Evolutionary conservation across 2,888 invertebrate genomes (phyloP).

Genomic region (Hydraecia micacea): DNA sequence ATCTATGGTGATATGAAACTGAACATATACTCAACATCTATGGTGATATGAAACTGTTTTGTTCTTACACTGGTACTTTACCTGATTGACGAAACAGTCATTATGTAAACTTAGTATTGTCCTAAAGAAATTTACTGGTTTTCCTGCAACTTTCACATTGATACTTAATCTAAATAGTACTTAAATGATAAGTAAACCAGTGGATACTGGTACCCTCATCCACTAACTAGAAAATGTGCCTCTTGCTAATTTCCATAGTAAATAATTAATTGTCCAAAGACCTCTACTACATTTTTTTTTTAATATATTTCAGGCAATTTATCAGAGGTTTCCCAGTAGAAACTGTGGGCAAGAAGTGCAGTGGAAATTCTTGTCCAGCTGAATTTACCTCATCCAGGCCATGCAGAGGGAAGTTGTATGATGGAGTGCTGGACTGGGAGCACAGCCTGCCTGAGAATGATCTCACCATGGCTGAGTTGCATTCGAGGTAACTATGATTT

Average conservation of each 20-base stretch:
- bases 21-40: neutral
- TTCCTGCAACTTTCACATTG: neutral
- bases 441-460: slow-evolving; percentile 97
- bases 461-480: slow-evolving; percentile 95
- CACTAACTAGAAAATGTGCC: neutral
- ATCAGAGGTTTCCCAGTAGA: slow-evolving; percentile 93
- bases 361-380: slow-evolving; percentile 92
- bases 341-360: slow-evolving; percentile 94
- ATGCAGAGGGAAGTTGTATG: slow-evolving; percentile 96
- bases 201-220: neutral
- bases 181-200: neutral
- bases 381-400: slow-evolving; percentile 92
- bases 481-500: slow-evolving; percentile 92
- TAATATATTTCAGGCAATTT: slow-evolving; percentile 92
- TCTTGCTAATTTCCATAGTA: neutral
- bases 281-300: neutral
- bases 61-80: neutral
- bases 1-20: neutral
- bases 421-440: slow-evolving; percentile 99
- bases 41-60: neutral
- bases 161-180: neutral
- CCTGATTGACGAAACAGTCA: neutral
- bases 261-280: neutral
- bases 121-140: neutral
- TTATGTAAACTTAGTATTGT: neutral